Percentiles rank a stretch among this genome's conserved stretches.
phyloP scores from a whole-genome alignment of 2,797 vertebrate genomes.

The Orientallactaga sibirica region DNA sequence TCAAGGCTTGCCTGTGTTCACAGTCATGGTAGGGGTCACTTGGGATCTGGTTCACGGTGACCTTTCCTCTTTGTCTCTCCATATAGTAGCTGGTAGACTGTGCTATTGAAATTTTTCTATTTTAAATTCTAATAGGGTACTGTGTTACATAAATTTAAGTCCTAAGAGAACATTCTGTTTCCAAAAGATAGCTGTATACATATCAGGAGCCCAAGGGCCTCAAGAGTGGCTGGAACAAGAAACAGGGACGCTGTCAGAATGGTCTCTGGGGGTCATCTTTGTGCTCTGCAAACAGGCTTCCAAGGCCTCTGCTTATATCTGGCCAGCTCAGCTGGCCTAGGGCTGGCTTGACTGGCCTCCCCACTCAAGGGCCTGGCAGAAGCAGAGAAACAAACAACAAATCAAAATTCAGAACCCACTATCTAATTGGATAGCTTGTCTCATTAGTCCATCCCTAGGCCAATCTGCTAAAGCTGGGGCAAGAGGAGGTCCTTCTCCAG shows the following conservation, averaged over 20 bases:
- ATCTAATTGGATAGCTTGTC: not conserved
- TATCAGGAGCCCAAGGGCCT: conserved; percentile 38
- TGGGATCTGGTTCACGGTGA: not conserved
- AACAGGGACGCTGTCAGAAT: conserved; percentile 21
- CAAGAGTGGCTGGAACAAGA: not conserved
- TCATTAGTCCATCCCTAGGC: not conserved
- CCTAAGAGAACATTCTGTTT: conserved; percentile 66
- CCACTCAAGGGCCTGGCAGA: not conserved
- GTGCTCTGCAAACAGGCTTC: not conserved
- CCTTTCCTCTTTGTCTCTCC: conserved; percentile 23
- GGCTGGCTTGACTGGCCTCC: not conserved
- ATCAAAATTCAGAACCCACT: not conserved
- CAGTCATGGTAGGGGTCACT: not conserved
- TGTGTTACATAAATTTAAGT: conserved; percentile 56
- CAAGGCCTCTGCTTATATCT: fast-evolving
- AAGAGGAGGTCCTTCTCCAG: fast-evolving
- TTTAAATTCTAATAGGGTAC: conserved; percentile 1
- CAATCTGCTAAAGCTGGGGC: not conserved
- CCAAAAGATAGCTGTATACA: not conserved
- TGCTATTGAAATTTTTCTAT: not conserved
- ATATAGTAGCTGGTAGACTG: conserved; percentile 44
- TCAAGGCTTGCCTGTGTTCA: not conserved
- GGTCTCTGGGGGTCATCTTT: not conserved
- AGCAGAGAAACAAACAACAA: not conserved
- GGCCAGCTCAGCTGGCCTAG: not conserved